Evolutionary conservation across 2,888 invertebrate species (phyloP).

Genomic region (Tenthredo scrophulariae): DNA sequence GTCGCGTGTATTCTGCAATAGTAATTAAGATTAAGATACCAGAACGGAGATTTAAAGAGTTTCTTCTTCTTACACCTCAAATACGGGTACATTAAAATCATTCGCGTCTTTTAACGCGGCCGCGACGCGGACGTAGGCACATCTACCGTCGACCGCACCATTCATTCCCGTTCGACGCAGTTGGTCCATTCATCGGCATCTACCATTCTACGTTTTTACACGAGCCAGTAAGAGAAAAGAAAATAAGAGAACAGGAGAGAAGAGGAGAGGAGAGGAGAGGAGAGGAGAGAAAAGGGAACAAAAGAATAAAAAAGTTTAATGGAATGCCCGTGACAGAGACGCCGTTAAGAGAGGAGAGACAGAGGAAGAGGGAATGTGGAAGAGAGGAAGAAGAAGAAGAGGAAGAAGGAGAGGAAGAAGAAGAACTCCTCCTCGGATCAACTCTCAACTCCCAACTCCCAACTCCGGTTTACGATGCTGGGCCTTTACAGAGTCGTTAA

Average conservation of each 20-base stretch:
- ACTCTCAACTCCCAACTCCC: neutral
- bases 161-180: constrained; percentile 47
- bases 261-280: neutral
- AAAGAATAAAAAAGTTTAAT: neutral
- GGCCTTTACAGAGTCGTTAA: constrained; percentile 39
- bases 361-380: neutral
- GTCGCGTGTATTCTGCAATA: constrained; percentile 7
- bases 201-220: constrained; percentile 57
- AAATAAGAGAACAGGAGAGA: constrained; percentile 15
- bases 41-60: neutral
- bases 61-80: neutral
- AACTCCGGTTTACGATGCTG: constrained; percentile 41
- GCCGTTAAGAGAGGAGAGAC: constrained; percentile 13
- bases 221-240: constrained; percentile 43
- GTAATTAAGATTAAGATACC: constrained; percentile 14
- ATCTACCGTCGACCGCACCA: neutral
- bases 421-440: constrained; percentile 9
- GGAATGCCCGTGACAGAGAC: constrained; percentile 22
- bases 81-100: neutral
- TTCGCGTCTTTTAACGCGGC: constrained; percentile 12
- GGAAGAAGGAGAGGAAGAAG: neutral
- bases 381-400: constrained; percentile 16
- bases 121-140: neutral
- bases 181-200: constrained; percentile 57
- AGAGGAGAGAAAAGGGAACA: neutral